Evolutionary conservation across 2,888 invertebrate species (phyloP).

Genomic region (Melanargia galathea): DNA sequence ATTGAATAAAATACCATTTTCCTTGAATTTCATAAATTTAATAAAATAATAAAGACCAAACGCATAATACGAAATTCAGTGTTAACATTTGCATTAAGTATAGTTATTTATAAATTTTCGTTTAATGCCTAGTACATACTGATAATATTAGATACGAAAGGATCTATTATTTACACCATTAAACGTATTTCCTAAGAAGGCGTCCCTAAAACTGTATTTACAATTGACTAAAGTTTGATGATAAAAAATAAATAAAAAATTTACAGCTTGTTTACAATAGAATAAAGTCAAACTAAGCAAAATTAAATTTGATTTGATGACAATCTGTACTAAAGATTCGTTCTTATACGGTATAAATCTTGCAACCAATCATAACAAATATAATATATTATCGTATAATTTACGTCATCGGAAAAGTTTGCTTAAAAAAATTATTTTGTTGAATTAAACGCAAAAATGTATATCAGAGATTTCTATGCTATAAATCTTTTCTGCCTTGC

Average conservation of each 20-base stretch:
- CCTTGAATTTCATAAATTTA: constrained; percentile 39
- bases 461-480: too few species aligned
- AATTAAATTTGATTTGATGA: too few species aligned
- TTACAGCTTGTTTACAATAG: too few species aligned
- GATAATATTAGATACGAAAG: constrained; percentile 39
- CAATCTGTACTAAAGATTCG: too few species aligned
- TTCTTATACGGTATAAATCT: too few species aligned
- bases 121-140: constrained; percentile 35
- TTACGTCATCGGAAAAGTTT: too few species aligned
- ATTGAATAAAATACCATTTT: constrained; percentile 28
- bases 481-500: too few species aligned
- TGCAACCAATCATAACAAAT: too few species aligned
- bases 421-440: too few species aligned
- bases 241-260: constrained; percentile 27
- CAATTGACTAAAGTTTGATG: constrained; percentile 40
- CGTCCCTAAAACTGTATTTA: constrained; percentile 63
- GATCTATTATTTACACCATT: constrained; percentile 48
- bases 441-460: too few species aligned
- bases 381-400: too few species aligned
- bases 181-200: constrained; percentile 68
- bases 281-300: too few species aligned
- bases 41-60: constrained; percentile 41
- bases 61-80: constrained; percentile 37
- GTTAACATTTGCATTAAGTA: constrained; percentile 35
- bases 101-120: constrained; percentile 31